Evolutionary conservation across 2,113 vertebrate species (phyloP).

Genomic region (Natator depressus): DNA sequence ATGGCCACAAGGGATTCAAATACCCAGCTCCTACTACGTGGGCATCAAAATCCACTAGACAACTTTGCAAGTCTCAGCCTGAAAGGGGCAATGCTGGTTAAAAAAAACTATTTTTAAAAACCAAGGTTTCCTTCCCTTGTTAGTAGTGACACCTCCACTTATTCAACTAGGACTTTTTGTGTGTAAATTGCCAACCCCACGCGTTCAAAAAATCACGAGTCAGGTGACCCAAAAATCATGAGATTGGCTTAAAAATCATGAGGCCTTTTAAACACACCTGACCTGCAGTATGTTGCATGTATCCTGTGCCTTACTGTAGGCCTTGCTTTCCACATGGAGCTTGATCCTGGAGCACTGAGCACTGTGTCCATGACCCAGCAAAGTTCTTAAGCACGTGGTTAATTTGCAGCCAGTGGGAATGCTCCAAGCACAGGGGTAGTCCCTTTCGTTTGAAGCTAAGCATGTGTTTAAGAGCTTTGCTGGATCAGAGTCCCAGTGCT

Average conservation of each 20-base stretch:
- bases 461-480: neutral
- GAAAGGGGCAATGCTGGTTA: neutral
- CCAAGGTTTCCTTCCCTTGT: neutral
- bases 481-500: neutral
- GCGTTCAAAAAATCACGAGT: neutral
- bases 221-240: neutral
- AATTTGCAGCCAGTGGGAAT: neutral
- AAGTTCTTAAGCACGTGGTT: neutral
- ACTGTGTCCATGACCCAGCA: neutral
- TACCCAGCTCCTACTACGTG: neutral
- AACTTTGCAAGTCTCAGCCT: neutral
- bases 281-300: neutral
- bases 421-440: neutral
- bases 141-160: neutral
- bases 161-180: neutral
- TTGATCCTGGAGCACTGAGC: neutral
- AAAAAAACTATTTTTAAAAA: neutral
- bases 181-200: neutral
- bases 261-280: neutral
- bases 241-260: neutral
- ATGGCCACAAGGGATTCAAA: neutral
- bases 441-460: neutral
- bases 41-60: neutral
- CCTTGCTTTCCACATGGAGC: neutral
- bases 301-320: too few relatives aligned